A percentile compares a stretch with the other conserved stretches of the same genome.
Conservation (phyloP, 2,888 invertebrate species). For the Thyatira batis region DNA sequence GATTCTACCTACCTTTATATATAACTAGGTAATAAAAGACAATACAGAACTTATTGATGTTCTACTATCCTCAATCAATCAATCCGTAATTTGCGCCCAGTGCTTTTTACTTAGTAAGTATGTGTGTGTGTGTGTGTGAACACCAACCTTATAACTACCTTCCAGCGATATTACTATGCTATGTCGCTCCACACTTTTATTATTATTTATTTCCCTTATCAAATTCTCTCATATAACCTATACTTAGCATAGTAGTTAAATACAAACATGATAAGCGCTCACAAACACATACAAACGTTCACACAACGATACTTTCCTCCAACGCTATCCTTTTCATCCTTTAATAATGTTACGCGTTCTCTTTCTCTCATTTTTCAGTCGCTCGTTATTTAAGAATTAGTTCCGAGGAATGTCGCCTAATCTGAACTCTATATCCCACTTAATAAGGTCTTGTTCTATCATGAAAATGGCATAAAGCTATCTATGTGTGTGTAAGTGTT, state of each 20-base stretch:
- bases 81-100: background rate
- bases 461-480: constrained; percentile 13
- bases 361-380: constrained; percentile 39
- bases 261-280: background rate
- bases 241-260: background rate
- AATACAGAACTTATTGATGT: no score
- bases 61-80: background rate
- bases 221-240: background rate
- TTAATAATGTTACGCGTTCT: constrained; percentile 25
- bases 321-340: constrained; percentile 33
- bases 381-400: constrained; percentile 38
- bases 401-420: constrained; percentile 8
- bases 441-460: constrained; percentile 25
- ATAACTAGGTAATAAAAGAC: no score
- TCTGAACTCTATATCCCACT: constrained; percentile 6
- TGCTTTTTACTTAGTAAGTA: background rate
- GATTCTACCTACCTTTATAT: no score
- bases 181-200: background rate
- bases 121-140: no score
- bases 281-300: constrained; percentile 21
- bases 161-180: no score
- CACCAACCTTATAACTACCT: no score
- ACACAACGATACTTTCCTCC: constrained; percentile 19
- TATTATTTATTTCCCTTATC: background rate
- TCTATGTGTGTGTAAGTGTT: constrained; percentile 53